Evolutionary conservation across 2,888 invertebrate species (phyloP).

Genomic region (Polietes domitor): DNA sequence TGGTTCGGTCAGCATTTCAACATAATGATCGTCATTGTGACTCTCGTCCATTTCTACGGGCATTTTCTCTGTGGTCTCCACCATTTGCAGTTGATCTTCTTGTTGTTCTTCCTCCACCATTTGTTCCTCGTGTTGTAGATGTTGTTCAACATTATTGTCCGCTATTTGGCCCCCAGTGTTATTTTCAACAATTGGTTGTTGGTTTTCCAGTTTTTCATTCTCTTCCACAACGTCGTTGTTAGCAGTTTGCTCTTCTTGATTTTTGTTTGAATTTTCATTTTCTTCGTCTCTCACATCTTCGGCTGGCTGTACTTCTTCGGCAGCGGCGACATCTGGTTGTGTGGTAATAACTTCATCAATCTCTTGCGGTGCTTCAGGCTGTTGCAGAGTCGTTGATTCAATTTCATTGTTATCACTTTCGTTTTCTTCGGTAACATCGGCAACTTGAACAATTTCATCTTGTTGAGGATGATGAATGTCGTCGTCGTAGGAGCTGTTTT

Average conservation of each 20-base stretch:
- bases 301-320: conserved; percentile 9
- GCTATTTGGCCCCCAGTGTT: conserved; percentile 46
- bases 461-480: conserved; percentile 39
- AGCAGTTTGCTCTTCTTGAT: neutral
- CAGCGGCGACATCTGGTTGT: conserved; percentile 41
- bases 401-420: conserved; percentile 60
- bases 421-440: conserved; percentile 51
- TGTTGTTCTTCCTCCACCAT: conserved; percentile 29
- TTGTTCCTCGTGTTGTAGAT: conserved; percentile 16
- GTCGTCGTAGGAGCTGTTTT: conserved; percentile 31
- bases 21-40: conserved; percentile 36
- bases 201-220: conserved; percentile 43
- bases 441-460: conserved; percentile 30
- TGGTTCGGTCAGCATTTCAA: conserved; percentile 43
- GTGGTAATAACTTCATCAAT: conserved; percentile 61
- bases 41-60: conserved; percentile 36
- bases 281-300: conserved; percentile 4
- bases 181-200: conserved; percentile 44
- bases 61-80: conserved; percentile 39
- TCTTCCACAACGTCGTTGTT: conserved; percentile 5
- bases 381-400: conserved; percentile 46
- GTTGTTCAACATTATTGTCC: conserved; percentile 33
- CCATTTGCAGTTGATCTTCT: neutral
- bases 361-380: conserved; percentile 39
- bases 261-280: conserved; percentile 6